phyloP scores from a whole-genome alignment of 2,797 vertebrate species.

The Hydrophis major region DNA sequence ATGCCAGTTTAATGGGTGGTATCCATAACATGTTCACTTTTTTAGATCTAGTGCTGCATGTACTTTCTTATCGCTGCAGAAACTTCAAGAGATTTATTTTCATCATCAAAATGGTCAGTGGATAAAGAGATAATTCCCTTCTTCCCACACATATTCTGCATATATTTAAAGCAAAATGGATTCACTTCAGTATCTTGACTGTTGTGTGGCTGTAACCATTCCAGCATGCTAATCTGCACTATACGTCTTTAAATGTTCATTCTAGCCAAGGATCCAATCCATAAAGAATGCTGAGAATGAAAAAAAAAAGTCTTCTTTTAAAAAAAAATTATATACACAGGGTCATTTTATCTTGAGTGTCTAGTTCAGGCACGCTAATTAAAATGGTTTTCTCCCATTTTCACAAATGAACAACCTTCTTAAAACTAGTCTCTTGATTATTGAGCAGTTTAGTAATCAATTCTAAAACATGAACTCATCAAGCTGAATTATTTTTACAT shows the following conservation, averaged over 20 bases:
- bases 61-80: neutral
- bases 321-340: neutral
- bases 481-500: constrained; percentile 27
- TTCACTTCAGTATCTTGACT: neutral
- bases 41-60: neutral
- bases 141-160: neutral
- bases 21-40: neutral
- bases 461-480: constrained; percentile 20
- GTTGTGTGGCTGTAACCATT: constrained; percentile 3
- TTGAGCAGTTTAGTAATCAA: constrained; percentile 14
- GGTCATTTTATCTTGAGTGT: constrained; percentile 30
- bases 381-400: constrained; percentile 38
- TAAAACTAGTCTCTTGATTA: constrained; percentile 16
- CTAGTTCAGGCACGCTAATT: constrained; percentile 20
- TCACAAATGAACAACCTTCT: neutral
- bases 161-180: neutral
- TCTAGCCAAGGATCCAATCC: constrained; percentile 31
- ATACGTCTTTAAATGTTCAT: constrained; percentile 22
- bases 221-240: constrained; percentile 4
- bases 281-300: neutral
- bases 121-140: neutral
- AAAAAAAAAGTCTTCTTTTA: neutral
- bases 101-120: neutral
- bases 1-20: neutral
- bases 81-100: neutral